phyloP scores from a whole-genome alignment of 2,888 invertebrate species.

The Xylota sylvarum region DNA sequence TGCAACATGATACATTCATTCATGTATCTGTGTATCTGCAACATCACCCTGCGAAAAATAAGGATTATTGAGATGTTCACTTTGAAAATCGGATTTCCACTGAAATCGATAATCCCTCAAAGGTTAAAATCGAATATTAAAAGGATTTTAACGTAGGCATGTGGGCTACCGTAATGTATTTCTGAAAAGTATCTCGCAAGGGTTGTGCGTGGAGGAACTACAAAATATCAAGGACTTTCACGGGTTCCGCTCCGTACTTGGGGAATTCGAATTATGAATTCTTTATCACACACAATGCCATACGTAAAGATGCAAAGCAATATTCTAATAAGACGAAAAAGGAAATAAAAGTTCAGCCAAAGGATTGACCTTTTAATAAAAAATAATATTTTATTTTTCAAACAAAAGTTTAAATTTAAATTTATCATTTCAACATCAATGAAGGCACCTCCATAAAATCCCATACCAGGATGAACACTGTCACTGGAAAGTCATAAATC shows the following conservation, averaged over 20 bases:
- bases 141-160: slow-evolving; percentile 50
- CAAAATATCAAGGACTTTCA: not conserved
- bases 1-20: slow-evolving; percentile 49
- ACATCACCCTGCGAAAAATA: slow-evolving; percentile 61
- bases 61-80: slow-evolving; percentile 76
- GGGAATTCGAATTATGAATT: not conserved
- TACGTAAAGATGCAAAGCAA: too few relatives aligned
- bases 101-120: slow-evolving; percentile 76
- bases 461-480: not conserved
- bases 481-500: slow-evolving; percentile 5
- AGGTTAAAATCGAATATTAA: slow-evolving; percentile 75
- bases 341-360: too few relatives aligned
- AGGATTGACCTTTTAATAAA: too few relatives aligned
- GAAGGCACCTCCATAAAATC: not conserved
- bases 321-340: too few relatives aligned
- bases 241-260: not conserved
- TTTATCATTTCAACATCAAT: not conserved
- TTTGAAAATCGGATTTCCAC: slow-evolving; percentile 75
- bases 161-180: slow-evolving; percentile 24
- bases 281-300: not conserved
- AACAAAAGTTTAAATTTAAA: not conserved
- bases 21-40: not conserved
- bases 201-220: not conserved
- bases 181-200: not conserved
- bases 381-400: not conserved